Base-by-base conservation (phyloP, 1,140 invertebrate genomes). In the Epicauta chinensis region DNA sequence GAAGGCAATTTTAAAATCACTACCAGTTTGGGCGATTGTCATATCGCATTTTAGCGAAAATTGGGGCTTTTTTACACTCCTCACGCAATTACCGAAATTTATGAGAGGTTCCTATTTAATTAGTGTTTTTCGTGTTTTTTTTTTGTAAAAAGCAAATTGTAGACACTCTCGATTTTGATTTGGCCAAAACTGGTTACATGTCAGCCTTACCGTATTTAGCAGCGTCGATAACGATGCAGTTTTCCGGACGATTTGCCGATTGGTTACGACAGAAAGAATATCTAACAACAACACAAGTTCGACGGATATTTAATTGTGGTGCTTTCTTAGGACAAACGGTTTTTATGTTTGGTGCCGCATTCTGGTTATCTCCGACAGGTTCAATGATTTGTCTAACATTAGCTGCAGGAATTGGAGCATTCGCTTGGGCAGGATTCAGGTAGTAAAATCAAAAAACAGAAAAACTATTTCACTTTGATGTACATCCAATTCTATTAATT, bases 21-120 rank as follows among this genome's bases (percentile, higher is more conserved):
- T 78, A 35, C 83, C 93, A 0, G 89, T 96, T 2, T 95, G 91
- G 88, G 91, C 93, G 0, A 92, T 94, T 41, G 82, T 91, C 13
- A 78, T 83, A 13, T 91, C 91, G 2, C 92, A 96, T 70, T 95
- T 95, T 72, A 86, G 89, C 49, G 92, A 96, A 71, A 96, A 96
- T 72, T 97, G 93, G 93, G 93, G 92, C 10, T 94, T 95, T 72
- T 96, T 95, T 66, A 95, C 91, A 0, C 78, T 94, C 66, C 76
- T 95, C 0, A 94, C 91, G 0, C 87, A 91, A 60, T 72, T 97
- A 23, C 93, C 93, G 2, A 91, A 86, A 31, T 97, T 93, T 70
- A 86, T 97, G 79, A 88, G 81, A 75, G 86, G 87, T 89, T 43
- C 12, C 14, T 16, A 43, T n/a, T n/a, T n/a, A n/a, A n/a, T n/a